phyloP scores from a whole-genome alignment of 2,113 vertebrate species.

The Muntiacus muntjak region DNA sequence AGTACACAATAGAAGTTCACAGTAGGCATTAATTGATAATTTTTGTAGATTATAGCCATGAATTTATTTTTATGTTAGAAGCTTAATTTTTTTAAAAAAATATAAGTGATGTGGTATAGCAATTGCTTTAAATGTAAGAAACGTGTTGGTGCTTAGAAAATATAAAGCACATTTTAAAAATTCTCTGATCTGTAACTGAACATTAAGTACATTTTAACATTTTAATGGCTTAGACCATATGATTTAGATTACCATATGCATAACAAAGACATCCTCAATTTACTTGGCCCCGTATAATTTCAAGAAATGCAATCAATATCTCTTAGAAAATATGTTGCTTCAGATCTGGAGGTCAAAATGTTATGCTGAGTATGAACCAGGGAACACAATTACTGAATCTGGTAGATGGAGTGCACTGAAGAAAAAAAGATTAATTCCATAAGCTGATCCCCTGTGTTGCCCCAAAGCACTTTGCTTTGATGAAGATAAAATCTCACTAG shows the following conservation, averaged over 20 bases:
- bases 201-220: background rate
- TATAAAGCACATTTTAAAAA: background rate
- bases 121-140: background rate
- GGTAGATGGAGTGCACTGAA: background rate
- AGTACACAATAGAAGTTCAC: background rate
- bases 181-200: background rate
- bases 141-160: background rate
- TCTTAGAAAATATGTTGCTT: slow-evolving; percentile 2
- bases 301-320: background rate
- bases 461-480: slow-evolving; percentile 21
- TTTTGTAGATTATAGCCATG: background rate
- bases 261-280: background rate
- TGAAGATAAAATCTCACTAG: slow-evolving; percentile 21
- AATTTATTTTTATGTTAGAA: background rate
- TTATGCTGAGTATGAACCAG: background rate
- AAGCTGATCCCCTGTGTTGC: background rate
- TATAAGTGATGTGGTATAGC: background rate
- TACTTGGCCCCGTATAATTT: background rate
- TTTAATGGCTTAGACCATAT: background rate
- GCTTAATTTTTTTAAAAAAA: background rate
- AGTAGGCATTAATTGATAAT: background rate
- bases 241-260: slow-evolving; percentile 8
- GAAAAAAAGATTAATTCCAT: slow-evolving; percentile 35
- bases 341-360: background rate
- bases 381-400: slow-evolving; percentile 39